Evolutionary conservation across 2,888 invertebrate genomes (phyloP), one percentile per base, ranked within the genome.

Genomic region (Ceriagrion tenellum): DNA sequence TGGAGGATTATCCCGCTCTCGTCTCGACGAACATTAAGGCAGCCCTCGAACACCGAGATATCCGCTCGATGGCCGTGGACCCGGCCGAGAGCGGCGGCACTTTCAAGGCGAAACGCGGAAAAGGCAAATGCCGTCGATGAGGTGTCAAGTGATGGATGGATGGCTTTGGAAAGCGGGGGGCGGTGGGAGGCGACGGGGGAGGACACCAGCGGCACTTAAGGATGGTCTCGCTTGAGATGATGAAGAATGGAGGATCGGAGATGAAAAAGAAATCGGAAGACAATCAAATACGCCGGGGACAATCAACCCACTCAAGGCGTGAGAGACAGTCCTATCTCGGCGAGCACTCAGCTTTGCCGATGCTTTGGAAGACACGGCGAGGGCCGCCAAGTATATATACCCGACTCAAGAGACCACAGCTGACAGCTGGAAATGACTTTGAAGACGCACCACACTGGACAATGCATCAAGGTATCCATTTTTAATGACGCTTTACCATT

Each of bases 81-180:
- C 30, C 10, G 74, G n/a, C 35, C 35, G 81, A 81, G 81, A 81
- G 81, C 18, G 18, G 81, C 81, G 81, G 81, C 35, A 81, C 81
- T 35, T 35, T 16, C 81, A 81, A 81, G 35, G 35, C 81, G 81
- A 81, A 35, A 30, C 81, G 35, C 81, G 81, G 35, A 81, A 81
- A 81, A 81, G 30, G 30, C 81, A 81, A 81, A 81, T 35, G 81
- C n/a, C 35, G 81, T 81, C 81, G 81, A 81, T 20, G 74, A 81
- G 81, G 81, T 81, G 35, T 81, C 30, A 35, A 35, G 81, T 81
- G 81, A 81, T 35, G 81, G 81, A 81, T 81, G 81, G 35, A 35
- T 81, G 35, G 35, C 13, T 81, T 81, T 81, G 81, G 81, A 81
- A 35, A 81, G 81, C 2, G 16, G 81, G 4, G 10, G 35, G 26